Conservation (phyloP, 2,113 vertebrate genomes). For the Xenopus borealis region DNA sequence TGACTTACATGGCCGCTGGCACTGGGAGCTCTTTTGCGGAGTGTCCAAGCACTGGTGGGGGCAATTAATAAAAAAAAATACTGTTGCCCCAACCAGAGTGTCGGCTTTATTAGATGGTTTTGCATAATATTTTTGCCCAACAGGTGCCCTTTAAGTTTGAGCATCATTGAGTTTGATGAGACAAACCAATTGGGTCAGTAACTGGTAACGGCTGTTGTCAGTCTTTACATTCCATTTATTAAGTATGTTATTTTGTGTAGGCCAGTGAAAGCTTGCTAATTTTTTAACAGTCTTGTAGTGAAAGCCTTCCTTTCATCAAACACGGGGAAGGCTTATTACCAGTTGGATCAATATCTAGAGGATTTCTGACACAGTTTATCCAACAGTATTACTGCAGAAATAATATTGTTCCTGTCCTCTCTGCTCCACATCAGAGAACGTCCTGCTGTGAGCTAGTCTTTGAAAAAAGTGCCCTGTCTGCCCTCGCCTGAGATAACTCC, state of each 20-base stretch:
- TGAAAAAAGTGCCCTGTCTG: slow-evolving; percentile 6
- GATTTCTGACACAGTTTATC: slow-evolving; percentile 38
- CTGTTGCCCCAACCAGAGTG: too few relatives aligned
- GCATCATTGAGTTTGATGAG: too few relatives aligned
- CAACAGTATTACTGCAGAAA: slow-evolving; percentile 42
- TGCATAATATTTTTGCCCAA: too few relatives aligned
- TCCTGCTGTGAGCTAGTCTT: slow-evolving; percentile 13
- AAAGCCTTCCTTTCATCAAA: slow-evolving; percentile 40
- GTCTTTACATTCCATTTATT: slow-evolving; percentile 30
- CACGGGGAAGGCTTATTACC: slow-evolving; percentile 32
- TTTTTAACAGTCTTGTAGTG: slow-evolving; percentile 36
- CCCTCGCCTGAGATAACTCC: slow-evolving; percentile 15
- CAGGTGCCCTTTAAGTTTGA: too few relatives aligned
- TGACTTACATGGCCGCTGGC: too few relatives aligned
- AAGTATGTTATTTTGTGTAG: slow-evolving; percentile 37
- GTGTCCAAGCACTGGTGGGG: too few relatives aligned
- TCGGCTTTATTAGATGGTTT: too few relatives aligned
- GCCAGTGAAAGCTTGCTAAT: slow-evolving; percentile 35
- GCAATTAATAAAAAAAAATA: too few relatives aligned
- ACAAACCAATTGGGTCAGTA: background rate
- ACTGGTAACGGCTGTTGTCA: slow-evolving; percentile 25
- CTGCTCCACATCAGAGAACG: slow-evolving; percentile 34
- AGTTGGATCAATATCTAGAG: slow-evolving; percentile 35
- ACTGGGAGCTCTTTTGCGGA: too few relatives aligned
- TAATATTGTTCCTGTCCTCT: slow-evolving; percentile 37